phyloP scores from a whole-genome alignment of 2,888 invertebrate genomes.

The Tipula vernalis region DNA sequence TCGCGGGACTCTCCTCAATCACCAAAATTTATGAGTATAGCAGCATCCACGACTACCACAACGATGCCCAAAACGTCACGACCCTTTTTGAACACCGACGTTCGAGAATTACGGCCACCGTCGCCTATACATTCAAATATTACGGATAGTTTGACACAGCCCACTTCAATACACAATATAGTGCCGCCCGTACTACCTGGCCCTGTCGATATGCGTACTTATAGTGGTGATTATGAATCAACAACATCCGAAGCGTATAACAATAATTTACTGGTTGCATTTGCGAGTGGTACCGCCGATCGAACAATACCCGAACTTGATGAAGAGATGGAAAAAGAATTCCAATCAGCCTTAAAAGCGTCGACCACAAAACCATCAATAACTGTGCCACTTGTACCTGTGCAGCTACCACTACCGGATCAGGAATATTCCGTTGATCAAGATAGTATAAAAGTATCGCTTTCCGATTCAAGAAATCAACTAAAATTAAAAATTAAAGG shows the following conservation, averaged over 20 bases:
- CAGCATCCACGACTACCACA: slow-evolving; percentile 12
- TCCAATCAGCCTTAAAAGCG: slow-evolving; percentile 53
- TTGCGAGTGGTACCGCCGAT: slow-evolving; percentile 55
- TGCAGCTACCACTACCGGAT: slow-evolving; percentile 26
- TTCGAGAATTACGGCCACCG: slow-evolving; percentile 38
- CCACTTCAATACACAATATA: slow-evolving; percentile 41
- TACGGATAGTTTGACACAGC: slow-evolving; percentile 17
- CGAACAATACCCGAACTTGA: slow-evolving; percentile 60
- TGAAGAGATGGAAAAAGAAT: slow-evolving; percentile 65
- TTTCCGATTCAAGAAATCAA: slow-evolving; percentile 72
- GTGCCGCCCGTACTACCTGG: slow-evolving; percentile 68
- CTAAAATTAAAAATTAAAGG: slow-evolving; percentile 85
- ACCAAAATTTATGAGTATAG: slow-evolving; percentile 36
- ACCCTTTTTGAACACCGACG: slow-evolving; percentile 27
- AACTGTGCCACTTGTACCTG: slow-evolving; percentile 21
- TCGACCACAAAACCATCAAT: slow-evolving; percentile 38
- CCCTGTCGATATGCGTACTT: slow-evolving; percentile 83
- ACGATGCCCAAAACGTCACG: slow-evolving; percentile 22
- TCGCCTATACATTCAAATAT: slow-evolving; percentile 22
- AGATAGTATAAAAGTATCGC: slow-evolving; percentile 54
- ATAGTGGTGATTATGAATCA: slow-evolving; percentile 45
- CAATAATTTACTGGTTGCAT: slow-evolving; percentile 50
- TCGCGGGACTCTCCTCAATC: slow-evolving; percentile 41
- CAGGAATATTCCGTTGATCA: slow-evolving; percentile 36
- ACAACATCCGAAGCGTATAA: slow-evolving; percentile 44